A percentile compares a stretch with the other conserved stretches of the same genome.
phyloP scores from a whole-genome alignment of 2,888 invertebrate species.

The Scelioninae gen. 2 region DNA sequence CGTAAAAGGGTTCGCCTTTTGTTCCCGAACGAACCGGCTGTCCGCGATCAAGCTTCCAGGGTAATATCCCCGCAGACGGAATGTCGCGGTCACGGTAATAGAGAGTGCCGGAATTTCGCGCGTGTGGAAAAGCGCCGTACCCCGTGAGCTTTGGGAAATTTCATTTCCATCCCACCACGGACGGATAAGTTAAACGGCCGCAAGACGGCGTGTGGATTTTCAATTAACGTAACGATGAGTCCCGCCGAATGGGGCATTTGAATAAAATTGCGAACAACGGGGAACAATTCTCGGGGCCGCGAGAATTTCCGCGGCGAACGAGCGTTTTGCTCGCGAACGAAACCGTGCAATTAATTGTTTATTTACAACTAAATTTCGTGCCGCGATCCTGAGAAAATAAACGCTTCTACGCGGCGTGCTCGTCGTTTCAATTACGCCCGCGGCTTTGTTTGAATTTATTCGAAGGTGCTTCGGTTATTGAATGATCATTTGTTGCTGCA shows the following conservation, averaged over 20 bases:
- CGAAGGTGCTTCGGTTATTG: conserved; percentile 31
- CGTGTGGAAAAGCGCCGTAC: too few species aligned
- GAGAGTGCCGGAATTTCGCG: conserved; percentile 31
- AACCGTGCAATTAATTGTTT: too few species aligned
- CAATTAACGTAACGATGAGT: conserved; percentile 9
- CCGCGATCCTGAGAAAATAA: background rate
- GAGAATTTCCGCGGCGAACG: too few species aligned
- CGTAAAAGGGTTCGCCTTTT: conserved; percentile 23
- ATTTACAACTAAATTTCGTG: background rate
- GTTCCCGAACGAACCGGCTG: conserved; percentile 29
- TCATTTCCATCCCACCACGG: conserved; percentile 13
- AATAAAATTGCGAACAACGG: too few species aligned
- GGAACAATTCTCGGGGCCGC: too few species aligned
- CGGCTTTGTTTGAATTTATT: conserved; percentile 29
- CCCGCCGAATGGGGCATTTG: background rate
- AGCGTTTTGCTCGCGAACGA: too few species aligned
- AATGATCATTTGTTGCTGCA: conserved; percentile 27
- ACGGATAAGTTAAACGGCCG: conserved; percentile 14
- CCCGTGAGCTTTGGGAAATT: conserved; percentile 6
- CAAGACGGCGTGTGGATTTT: conserved; percentile 25
- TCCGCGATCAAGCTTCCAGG: conserved; percentile 30
- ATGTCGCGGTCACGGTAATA: conserved; percentile 29
- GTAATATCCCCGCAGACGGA: conserved; percentile 34
- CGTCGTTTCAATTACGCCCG: conserved; percentile 37
- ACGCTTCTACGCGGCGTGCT: conserved; percentile 24